These are phyloP conservation scores for Vombatus ursinus DNA, from an alignment of 2,113 vertebrate species.

Conservation along the genomic window DNA sequence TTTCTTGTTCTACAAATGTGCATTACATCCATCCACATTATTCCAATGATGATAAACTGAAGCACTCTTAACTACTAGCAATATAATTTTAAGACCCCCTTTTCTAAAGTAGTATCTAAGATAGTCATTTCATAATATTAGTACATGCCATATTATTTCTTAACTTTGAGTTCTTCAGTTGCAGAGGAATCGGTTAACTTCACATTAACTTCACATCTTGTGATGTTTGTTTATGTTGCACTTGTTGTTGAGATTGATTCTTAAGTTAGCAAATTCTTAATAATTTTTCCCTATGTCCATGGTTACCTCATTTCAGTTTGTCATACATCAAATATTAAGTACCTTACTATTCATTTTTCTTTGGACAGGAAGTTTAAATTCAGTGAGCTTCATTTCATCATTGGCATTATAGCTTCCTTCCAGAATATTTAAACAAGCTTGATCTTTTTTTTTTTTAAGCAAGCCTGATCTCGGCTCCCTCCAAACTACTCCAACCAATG, in stretches of 20 bases:
- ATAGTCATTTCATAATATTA: slow-evolving; percentile 17
- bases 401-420: background rate
- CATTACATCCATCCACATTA: background rate
- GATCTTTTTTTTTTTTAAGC: too few species aligned
- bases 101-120: slow-evolving; percentile 15
- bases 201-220: slow-evolving; percentile 13
- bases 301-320: background rate
- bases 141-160: background rate
- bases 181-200: slow-evolving; percentile 38
- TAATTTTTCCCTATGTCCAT: slow-evolving; percentile 35
- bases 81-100: slow-evolving; percentile 21
- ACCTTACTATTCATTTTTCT: slow-evolving; percentile 21
- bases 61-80: background rate
- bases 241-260: background rate
- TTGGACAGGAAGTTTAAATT: slow-evolving; percentile 9
- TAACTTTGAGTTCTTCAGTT: slow-evolving; percentile 27
- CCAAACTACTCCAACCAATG: too few species aligned
- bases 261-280: background rate
- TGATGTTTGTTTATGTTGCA: background rate
- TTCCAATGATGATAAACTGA: background rate
- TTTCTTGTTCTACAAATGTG: background rate
- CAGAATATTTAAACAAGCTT: too few species aligned
- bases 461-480: too few species aligned
- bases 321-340: slow-evolving; percentile 9
- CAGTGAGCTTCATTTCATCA: background rate